Base-by-base conservation (phyloP, 35 echinoderm and acorn worm genomes). In the Acanthaster planci region DNA sequence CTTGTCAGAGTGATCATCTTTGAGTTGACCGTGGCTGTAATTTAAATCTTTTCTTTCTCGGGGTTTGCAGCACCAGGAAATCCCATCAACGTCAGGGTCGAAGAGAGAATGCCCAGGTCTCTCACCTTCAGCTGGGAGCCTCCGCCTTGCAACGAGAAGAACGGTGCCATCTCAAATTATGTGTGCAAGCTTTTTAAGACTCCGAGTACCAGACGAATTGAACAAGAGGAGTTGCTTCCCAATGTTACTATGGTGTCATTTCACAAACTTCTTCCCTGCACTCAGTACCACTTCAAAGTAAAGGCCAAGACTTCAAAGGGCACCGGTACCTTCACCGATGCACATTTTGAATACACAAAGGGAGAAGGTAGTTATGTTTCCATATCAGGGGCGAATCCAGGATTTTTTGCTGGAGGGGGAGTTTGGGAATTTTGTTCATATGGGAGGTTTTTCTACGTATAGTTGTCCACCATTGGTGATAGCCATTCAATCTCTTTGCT, bases 271-370 rank as follows among this genome's bases (percentile, higher is more conserved):
- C 4, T 1, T 10, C 26, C 64, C 14, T 72, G 64, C 15, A 72
- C 64, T 10, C 2, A 31, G 64, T 72, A 72, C 64, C 64, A 72
- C 34, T 72, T 72, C 34, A 72, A 72, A 72, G 64, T 72, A 27
- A 26, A 9, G 14, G 64, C 64, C 15, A 7, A 8, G 26, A 72
- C 64, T 6, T 36, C 64, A 6, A 26, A 14, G 26, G 34, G 0
- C 30, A 27, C 14, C 18, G 15, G 64, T 72, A 0, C 64, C 23
- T 72, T 72, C 64, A 72, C 21, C 30, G 30, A 29, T 7, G 64
- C 64, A 72, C 1, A 7, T 72, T 29, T 27, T 72, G 64, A 27
- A 21, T 31, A 14, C 34, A 72, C 64, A 72, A 26, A 72, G 26
- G 64, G 64, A 72, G 64, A 72, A 72, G 64, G 64, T 72, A 72